Base-by-base conservation (phyloP, 1,140 invertebrate species). In the Portunus trituberculatus region DNA sequence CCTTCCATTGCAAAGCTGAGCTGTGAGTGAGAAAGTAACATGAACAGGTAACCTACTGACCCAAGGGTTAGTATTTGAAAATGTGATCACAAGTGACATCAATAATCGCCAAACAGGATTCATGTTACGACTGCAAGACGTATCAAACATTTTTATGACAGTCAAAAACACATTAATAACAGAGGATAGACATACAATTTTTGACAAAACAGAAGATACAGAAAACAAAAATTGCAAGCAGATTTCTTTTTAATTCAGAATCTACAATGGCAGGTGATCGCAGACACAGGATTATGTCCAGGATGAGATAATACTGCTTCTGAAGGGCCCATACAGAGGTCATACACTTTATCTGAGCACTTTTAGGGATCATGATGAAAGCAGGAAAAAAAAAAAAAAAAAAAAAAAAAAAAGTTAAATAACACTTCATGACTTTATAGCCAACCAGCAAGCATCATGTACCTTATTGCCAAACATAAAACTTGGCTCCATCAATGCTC, bases 241-340 rank as follows among this genome's bases (percentile, higher is more conserved):
- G 12, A n/a, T 59, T 91, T 91, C n/a, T n/a, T 59, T 29, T 89
- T 48, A 45, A 8, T 59, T 48, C 31, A 31, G 14, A 31, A 87
- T 76, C 67, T n/a, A n/a, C 67, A 67, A 91, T 91, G 90, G 90
- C 52, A 91, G 90, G 90, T 91, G 90, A 91, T 91, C 28, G 90
- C 90, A 91, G 90, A 91, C 90, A 91, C 48, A 31, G 67, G 29
- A 76, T 76, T 76, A 67, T 91, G 90, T 32, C 10, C 90, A 76
- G 46, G 89, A 91, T 59, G 59, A 12, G 48, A 91, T 67, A 91
- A 32, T 28, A 20, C 25, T 91, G 52, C 67, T 76, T 91, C 67
- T 91, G n/a, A 32, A 91, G 90, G 90, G 48, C 46, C 46, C 52
- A 91, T 76, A 91, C n/a, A 91, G 29, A 28, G 31, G 67, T 76